phyloP scores from a whole-genome alignment of 2,888 invertebrate genomes.

The Erebia epiphron region DNA sequence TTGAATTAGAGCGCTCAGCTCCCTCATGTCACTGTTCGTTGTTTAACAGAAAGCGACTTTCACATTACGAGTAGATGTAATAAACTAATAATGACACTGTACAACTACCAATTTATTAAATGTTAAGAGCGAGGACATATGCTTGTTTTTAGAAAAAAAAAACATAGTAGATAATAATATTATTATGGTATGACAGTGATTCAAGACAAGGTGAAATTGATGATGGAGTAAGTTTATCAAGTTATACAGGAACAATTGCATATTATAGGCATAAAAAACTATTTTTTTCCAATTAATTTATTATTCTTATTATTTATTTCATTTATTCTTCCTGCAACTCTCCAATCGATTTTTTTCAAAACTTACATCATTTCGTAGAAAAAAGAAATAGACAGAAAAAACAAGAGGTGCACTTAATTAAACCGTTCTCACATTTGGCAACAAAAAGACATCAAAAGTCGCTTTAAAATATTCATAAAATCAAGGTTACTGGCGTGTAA shows the following conservation, averaged over 20 bases:
- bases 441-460: constrained; percentile 25
- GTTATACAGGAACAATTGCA: neutral
- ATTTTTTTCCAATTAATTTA: too few species aligned
- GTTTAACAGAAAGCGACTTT: constrained; percentile 55
- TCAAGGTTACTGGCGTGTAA: constrained; percentile 59
- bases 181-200: neutral
- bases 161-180: neutral
- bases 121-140: neutral
- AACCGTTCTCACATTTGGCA: neutral
- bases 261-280: too few species aligned
- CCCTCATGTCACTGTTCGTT: constrained; percentile 53
- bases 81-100: neutral
- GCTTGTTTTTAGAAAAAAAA: neutral
- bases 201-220: neutral
- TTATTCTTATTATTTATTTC: too few species aligned
- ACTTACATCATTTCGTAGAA: too few species aligned
- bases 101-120: constrained; percentile 5
- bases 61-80: constrained; percentile 26
- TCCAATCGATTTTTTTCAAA: too few species aligned
- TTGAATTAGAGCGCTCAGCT: constrained; percentile 60
- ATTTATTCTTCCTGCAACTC: too few species aligned
- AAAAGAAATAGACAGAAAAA: neutral
- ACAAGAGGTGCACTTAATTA: neutral
- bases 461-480: constrained; percentile 45
- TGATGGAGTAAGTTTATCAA: neutral